Evolutionary conservation across 2,888 invertebrate species (phyloP).

Genomic region (Drosophila flavopinicola): DNA sequence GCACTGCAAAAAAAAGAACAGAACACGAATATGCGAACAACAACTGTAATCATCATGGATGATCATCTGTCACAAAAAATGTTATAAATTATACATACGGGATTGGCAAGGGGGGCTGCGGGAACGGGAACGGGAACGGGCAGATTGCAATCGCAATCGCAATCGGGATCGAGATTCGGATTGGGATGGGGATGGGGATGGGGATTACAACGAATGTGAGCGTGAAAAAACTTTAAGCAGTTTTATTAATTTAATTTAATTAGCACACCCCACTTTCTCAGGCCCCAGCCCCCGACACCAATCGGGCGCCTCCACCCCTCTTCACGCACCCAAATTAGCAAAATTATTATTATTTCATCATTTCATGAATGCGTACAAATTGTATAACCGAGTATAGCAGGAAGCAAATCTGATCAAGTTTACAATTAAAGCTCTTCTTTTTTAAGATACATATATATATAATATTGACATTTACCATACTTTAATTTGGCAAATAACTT

Average conservation of each 20-base stretch:
- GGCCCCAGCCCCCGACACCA: too few species aligned
- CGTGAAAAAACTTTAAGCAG: constrained; percentile 16
- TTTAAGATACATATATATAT: too few species aligned
- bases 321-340: too few species aligned
- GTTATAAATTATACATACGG: constrained; percentile 83
- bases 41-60: constrained; percentile 54
- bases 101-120: constrained; percentile 7
- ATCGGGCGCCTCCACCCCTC: too few species aligned
- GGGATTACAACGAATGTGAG: constrained; percentile 17
- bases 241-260: constrained; percentile 21
- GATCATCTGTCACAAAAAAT: constrained; percentile 80
- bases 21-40: constrained; percentile 53
- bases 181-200: not conserved
- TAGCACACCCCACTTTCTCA: not conserved
- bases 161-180: not conserved
- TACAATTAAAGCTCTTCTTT: too few species aligned
- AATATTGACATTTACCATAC: too few species aligned
- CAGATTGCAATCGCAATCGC: too few species aligned
- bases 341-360: too few species aligned
- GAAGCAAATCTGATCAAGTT: too few species aligned
- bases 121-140: not conserved
- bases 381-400: too few species aligned
- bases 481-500: too few species aligned
- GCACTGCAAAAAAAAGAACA: constrained; percentile 38
- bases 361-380: too few species aligned